Evolutionary conservation across 2,888 invertebrate genomes (phyloP).

Genomic region (Chloromyia formosa): DNA sequence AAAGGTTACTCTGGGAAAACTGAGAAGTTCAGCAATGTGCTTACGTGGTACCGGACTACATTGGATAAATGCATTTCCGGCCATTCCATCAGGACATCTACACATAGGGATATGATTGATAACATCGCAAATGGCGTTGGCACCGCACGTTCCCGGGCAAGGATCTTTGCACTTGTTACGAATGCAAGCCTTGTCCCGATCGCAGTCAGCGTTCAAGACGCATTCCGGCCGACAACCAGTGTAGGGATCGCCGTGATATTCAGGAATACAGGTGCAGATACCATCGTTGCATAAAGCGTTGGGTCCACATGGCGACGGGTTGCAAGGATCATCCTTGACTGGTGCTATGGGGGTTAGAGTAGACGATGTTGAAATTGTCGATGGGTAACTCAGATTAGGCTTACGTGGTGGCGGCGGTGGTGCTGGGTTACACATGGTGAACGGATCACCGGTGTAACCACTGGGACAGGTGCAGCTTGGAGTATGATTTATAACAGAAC

Average conservation of each 20-base stretch:
- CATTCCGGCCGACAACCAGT: slow-evolving; percentile 77
- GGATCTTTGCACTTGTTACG: slow-evolving; percentile 76
- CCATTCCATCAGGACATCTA: slow-evolving; percentile 73
- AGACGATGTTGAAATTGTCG: slow-evolving; percentile 72
- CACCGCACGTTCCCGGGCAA: slow-evolving; percentile 76
- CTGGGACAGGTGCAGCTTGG: slow-evolving; percentile 74
- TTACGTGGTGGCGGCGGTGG: slow-evolving; percentile 50
- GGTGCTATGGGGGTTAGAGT: slow-evolving; percentile 69
- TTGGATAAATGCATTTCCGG: slow-evolving; percentile 74
- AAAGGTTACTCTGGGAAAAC: not conserved
- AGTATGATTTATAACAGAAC: slow-evolving; percentile 73
- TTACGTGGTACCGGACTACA: slow-evolving; percentile 66
- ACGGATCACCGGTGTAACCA: slow-evolving; percentile 73
- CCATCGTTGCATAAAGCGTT: slow-evolving; percentile 75
- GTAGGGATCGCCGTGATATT: slow-evolving; percentile 72
- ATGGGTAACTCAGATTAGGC: slow-evolving; percentile 59
- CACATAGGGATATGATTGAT: slow-evolving; percentile 78
- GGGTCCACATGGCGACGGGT: slow-evolving; percentile 76
- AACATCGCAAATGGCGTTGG: slow-evolving; percentile 75
- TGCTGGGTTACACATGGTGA: slow-evolving; percentile 70
- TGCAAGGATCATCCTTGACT: slow-evolving; percentile 71
- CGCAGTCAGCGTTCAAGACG: slow-evolving; percentile 73
- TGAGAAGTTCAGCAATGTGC: not conserved
- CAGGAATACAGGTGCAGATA: slow-evolving; percentile 73
- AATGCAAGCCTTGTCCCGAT: slow-evolving; percentile 71